These are phyloP conservation scores for Chiloscyllium plagiosum DNA, from an alignment of 2,113 vertebrate species.

Conservation along the genomic window DNA sequence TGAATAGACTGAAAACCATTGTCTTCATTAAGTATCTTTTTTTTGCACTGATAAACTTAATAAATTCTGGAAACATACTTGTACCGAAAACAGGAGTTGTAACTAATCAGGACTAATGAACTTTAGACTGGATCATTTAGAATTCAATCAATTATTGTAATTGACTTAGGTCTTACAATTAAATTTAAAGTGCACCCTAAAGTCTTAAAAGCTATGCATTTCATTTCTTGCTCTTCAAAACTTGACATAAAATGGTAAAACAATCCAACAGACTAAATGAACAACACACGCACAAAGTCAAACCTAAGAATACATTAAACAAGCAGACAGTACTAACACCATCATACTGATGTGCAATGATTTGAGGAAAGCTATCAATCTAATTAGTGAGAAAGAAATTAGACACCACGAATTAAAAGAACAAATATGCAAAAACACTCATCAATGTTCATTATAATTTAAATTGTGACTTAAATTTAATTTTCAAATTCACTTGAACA, in stretches of 20 bases:
- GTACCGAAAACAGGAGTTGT: no score
- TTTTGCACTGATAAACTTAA: no score
- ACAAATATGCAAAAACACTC: background rate
- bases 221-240: background rate
- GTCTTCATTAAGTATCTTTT: no score
- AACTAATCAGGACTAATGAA: no score
- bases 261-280: background rate
- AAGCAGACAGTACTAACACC: background rate
- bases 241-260: background rate
- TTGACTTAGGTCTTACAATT: no score
- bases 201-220: no score
- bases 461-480: background rate
- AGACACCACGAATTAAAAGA: background rate
- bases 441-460: background rate
- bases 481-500: background rate
- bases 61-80: no score
- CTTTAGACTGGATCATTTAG: no score
- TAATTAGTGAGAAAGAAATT: background rate
- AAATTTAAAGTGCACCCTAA: no score
- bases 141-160: no score
- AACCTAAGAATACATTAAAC: background rate
- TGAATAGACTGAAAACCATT: no score
- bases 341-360: background rate
- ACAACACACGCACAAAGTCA: background rate
- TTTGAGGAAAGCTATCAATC: background rate